phyloP scores from a whole-genome alignment of 2,797 vertebrate species.

The Periparus ater region DNA sequence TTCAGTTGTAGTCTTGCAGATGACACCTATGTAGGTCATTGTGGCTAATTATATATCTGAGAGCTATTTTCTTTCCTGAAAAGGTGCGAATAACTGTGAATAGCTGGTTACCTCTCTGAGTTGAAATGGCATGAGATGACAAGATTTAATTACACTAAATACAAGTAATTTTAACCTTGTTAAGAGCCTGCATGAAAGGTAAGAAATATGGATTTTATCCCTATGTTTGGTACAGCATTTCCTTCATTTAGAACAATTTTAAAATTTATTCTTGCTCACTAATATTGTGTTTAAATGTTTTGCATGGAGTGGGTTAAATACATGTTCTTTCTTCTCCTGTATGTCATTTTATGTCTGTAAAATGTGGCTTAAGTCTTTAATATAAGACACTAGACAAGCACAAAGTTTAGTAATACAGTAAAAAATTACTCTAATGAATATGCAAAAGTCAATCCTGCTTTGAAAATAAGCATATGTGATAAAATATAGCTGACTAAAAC shows the following conservation, averaged over 20 bases:
- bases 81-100: not conserved
- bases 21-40: not conserved
- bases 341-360: not conserved
- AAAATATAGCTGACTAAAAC: not conserved
- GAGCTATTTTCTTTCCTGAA: conserved; percentile 1
- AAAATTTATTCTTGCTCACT: not conserved
- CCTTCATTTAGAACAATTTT: not conserved
- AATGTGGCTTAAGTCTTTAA: not conserved
- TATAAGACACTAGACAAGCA: not conserved
- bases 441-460: not conserved
- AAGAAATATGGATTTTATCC: not conserved
- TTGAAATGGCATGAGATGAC: not conserved
- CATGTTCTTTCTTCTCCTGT: not conserved
- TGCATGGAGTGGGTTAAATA: not conserved
- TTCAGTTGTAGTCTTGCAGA: not conserved
- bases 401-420: not conserved
- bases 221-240: not conserved
- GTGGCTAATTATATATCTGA: not conserved
- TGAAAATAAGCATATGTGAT: not conserved
- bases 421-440: not conserved
- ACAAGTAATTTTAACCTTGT: not conserved
- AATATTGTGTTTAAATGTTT: not conserved
- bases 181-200: not conserved
- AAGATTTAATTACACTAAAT: conserved; percentile 18
- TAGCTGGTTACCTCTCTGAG: not conserved